Percentiles rank a stretch among this genome's conserved stretches.
Evolutionary conservation across 2,113 vertebrate genomes (phyloP).

Genomic region (Eretmochelys imbricata): DNA sequence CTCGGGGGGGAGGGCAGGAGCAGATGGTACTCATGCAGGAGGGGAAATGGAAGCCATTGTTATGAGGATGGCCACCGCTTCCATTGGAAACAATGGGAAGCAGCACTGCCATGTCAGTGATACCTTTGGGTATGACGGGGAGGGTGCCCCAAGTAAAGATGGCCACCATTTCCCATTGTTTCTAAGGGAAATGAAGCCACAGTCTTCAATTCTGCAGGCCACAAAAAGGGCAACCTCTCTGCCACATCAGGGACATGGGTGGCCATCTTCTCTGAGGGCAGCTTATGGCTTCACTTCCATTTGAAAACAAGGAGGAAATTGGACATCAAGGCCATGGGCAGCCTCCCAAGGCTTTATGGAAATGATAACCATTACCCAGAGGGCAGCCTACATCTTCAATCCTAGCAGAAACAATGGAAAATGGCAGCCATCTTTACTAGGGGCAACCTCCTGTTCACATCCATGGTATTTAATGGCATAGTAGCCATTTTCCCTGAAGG

Average conservation of each 20-base stretch:
- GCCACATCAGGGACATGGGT: neutral
- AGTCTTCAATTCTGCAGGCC: neutral
- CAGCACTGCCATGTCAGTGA: neutral
- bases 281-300: neutral
- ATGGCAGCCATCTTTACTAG: neutral
- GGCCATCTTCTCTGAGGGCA: neutral
- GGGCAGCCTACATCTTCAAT: neutral
- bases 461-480: neutral
- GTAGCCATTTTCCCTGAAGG: neutral
- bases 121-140: neutral
- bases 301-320: neutral
- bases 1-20: no score
- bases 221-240: neutral
- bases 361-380: neutral
- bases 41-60: neutral
- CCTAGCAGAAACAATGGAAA: neutral
- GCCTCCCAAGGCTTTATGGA: neutral
- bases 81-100: no score
- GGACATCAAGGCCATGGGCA: neutral
- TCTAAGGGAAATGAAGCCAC: neutral
- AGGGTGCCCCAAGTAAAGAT: neutral
- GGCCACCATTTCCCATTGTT: neutral
- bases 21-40: neutral
- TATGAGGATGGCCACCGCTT: neutral
- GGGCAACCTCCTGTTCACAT: neutral